phyloP scores from a whole-genome alignment of 2,888 invertebrate species.

The Nomada fucata region DNA sequence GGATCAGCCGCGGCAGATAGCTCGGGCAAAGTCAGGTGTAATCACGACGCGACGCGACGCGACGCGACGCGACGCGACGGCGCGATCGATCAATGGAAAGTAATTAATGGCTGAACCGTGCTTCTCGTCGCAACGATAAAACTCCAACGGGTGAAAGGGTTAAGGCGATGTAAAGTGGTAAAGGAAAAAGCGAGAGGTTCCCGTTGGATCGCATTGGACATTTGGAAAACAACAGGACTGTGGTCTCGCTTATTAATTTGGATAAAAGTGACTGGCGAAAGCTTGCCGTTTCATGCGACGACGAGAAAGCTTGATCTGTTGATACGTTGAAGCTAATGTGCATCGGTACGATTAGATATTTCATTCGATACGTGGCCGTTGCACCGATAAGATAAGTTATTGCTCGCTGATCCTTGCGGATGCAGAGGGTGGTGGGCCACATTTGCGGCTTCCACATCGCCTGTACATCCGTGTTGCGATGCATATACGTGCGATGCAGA shows the following conservation, averaged over 20 bases:
- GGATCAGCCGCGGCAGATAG: slow-evolving; percentile 52
- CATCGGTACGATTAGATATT: slow-evolving; percentile 26
- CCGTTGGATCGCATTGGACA: background rate
- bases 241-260: no score
- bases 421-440: slow-evolving; percentile 32
- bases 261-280: no score
- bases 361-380: slow-evolving; percentile 34
- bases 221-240: no score
- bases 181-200: background rate
- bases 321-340: background rate
- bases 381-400: slow-evolving; percentile 44
- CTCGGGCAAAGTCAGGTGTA: slow-evolving; percentile 55
- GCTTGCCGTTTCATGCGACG: no score
- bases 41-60: slow-evolving; percentile 36
- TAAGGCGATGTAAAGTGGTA: background rate
- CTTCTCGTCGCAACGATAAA: slow-evolving; percentile 43
- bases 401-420: slow-evolving; percentile 39
- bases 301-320: no score
- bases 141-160: background rate
- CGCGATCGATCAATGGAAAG: slow-evolving; percentile 53
- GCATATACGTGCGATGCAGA: slow-evolving; percentile 67
- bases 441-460: slow-evolving; percentile 59
- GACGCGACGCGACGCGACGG: background rate
- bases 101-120: slow-evolving; percentile 58
- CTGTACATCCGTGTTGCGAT: slow-evolving; percentile 62